Conservation (phyloP, 2,888 invertebrate species). For the Mythimna pallens region DNA sequence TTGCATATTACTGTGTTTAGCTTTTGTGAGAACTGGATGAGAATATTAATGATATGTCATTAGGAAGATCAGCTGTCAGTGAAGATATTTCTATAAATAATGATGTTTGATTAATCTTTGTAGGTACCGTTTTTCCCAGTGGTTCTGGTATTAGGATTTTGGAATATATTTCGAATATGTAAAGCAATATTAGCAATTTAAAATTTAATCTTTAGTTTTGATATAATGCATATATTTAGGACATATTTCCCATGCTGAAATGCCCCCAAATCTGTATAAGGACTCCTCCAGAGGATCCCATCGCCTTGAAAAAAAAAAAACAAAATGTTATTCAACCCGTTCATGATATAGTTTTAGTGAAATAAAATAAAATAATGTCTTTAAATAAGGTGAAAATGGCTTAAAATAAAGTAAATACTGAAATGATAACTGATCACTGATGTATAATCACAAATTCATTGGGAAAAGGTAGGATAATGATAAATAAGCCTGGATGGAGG, state of each 20-base stretch:
- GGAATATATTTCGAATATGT: conserved; percentile 10
- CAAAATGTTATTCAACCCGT: background rate
- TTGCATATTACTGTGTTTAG: conserved; percentile 51
- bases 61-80: conserved; percentile 49
- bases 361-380: background rate
- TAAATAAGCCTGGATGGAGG: background rate
- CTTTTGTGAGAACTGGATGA: conserved; percentile 60
- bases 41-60: conserved; percentile 59
- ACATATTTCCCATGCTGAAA: too few species aligned
- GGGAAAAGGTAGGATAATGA: background rate
- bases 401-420: background rate
- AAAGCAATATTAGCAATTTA: background rate
- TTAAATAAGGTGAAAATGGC: background rate
- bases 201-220: background rate
- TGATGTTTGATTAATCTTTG: conserved; percentile 32
- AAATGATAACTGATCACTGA: background rate
- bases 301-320: too few species aligned
- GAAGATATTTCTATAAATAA: background rate
- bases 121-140: background rate
- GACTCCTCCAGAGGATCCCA: too few species aligned
- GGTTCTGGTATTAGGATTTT: background rate
- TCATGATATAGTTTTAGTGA: background rate
- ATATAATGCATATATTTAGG: background rate
- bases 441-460: background rate
- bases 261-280: too few species aligned